Percentiles rank a stretch among this genome's conserved stretches.
These are phyloP conservation scores for Podarcis cretensis DNA, from an alignment of 2,113 vertebrate species.

Conservation along the genomic window DNA sequence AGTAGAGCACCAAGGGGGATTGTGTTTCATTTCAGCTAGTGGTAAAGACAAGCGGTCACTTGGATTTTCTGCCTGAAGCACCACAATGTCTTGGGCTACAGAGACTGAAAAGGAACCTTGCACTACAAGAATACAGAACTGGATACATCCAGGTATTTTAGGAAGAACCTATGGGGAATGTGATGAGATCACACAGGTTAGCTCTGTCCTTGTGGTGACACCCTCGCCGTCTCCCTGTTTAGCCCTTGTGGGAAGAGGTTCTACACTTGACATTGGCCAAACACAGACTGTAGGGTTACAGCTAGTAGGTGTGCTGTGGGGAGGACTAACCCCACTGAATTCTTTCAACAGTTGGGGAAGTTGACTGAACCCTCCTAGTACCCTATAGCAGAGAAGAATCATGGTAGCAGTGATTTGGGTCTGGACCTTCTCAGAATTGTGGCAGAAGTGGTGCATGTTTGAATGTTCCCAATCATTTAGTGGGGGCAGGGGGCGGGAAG, in stretches of 20 bases:
- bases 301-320: no score
- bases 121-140: not conserved
- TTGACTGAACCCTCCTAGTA: not conserved
- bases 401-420: no score
- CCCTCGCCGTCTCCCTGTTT: not conserved
- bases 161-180: not conserved
- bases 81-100: not conserved
- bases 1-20: not conserved
- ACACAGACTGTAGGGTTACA: no score
- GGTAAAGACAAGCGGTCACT: not conserved
- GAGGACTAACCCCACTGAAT: not conserved
- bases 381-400: not conserved
- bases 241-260: not conserved
- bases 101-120: not conserved
- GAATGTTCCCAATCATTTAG: not conserved
- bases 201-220: not conserved
- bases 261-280: not conserved
- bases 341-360: not conserved
- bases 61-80: not conserved
- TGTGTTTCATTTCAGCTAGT: not conserved
- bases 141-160: not conserved
- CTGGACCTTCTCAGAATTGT: not conserved
- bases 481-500: no score
- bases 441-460: not conserved
- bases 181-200: not conserved